phyloP scores from a whole-genome alignment of 2,797 vertebrate genomes.

The Zenarchopterus dispar region DNA sequence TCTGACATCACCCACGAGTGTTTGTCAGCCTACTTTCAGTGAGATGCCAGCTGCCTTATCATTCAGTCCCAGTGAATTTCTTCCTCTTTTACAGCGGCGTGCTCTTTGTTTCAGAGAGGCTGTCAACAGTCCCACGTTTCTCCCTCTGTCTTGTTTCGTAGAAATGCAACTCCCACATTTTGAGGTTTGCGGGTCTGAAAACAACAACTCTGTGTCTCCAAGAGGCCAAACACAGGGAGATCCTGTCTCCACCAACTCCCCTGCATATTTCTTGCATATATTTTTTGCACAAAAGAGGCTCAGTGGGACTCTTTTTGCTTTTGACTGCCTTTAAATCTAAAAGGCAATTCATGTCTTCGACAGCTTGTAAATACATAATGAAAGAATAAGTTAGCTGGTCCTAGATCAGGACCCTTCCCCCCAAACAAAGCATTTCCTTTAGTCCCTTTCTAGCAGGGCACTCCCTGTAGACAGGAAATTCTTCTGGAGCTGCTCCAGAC shows the following conservation, averaged over 20 bases:
- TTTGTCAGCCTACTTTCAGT: constrained; percentile 14
- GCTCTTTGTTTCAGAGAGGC: constrained; percentile 6
- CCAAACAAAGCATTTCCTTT: constrained; percentile 66
- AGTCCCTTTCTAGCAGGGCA: constrained; percentile 43
- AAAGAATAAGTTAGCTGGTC: neutral
- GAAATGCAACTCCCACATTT: constrained; percentile 33
- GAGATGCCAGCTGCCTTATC: constrained; percentile 27
- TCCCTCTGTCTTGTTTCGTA: constrained; percentile 2
- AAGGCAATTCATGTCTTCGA: too few species aligned
- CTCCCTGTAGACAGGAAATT: constrained; percentile 73
- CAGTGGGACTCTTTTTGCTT: too few species aligned
- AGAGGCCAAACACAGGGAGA: constrained; percentile 29
- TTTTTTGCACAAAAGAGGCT: too few species aligned
- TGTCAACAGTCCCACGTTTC: constrained; percentile 1
- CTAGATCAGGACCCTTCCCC: constrained; percentile 19
- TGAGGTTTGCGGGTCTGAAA: constrained; percentile 24
- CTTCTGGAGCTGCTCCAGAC: constrained; percentile 66
- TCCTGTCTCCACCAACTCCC: constrained; percentile 22
- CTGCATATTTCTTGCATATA: neutral
- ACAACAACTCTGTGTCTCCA: constrained; percentile 34
- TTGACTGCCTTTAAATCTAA: too few species aligned
- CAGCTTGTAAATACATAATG: too few species aligned
- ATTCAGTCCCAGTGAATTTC: neutral
- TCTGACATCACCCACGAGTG: constrained; percentile 4
- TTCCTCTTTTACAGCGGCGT: neutral